These are phyloP conservation scores for Nemotelus nigrinus DNA, from an alignment of 2,888 invertebrate genomes.

Conservation along the genomic window DNA sequence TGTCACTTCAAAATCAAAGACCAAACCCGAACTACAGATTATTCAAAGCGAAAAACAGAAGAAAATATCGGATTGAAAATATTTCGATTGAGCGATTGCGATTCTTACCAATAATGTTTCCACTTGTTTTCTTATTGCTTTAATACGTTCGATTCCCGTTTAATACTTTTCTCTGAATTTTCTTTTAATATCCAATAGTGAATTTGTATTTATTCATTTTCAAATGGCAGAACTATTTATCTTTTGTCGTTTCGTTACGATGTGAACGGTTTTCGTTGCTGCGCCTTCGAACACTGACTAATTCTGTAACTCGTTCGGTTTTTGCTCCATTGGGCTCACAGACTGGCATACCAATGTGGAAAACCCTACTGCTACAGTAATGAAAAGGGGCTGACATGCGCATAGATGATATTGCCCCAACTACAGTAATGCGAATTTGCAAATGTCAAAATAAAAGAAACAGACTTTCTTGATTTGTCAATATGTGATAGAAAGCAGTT, in stretches of 20 bases:
- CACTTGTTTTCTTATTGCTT: neutral
- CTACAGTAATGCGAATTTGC: neutral
- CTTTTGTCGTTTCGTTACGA: conserved; percentile 4
- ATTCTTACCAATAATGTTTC: neutral
- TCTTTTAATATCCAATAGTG: neutral
- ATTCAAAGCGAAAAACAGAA: neutral
- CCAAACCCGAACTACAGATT: neutral
- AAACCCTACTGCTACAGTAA: neutral
- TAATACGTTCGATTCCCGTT: no score
- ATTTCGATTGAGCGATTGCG: neutral
- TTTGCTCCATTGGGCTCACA: conserved; percentile 29
- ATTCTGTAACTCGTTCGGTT: conserved; percentile 35
- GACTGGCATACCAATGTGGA: neutral
- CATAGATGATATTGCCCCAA: neutral
- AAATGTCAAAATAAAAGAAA: no score
- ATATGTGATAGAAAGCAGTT: no score
- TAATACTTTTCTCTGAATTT: neutral
- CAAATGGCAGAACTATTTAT: conserved; percentile 6
- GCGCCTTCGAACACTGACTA: conserved; percentile 43
- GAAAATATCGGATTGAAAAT: neutral
- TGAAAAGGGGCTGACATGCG: neutral
- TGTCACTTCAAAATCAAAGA: neutral
- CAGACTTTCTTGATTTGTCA: no score
- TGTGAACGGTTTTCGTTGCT: conserved; percentile 37
- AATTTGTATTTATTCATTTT: neutral